Evolutionary conservation across 2,113 vertebrate genomes (phyloP), one percentile per base, ranked within the genome.

Genomic region (Datnioides undecimradiatus): DNA sequence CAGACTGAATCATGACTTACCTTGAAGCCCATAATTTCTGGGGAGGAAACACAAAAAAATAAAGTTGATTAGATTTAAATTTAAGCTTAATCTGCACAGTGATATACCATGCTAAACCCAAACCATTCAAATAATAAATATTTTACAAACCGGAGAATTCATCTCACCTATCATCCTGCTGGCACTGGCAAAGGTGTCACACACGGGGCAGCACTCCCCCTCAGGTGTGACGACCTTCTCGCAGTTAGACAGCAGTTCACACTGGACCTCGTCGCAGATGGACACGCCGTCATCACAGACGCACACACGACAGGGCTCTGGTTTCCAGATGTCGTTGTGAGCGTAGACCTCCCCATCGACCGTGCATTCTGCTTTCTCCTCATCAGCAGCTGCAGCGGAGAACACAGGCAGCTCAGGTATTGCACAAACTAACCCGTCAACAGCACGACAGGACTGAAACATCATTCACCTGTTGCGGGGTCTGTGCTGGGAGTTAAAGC

Each of bases 141-240:
- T 9, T 38, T 38, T 38, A 9, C 38, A 38, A 10, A 2, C 38
- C 8, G 38, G 38, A 6, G 38, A 38, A 41, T 3, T 12, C 3
- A 0, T 27, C 93, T 92, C 78, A 95, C 94, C 93, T 4, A 90
- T 91, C n/a, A 23, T 57, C 52, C 96, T 82, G 45, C 68, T 48
- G 16, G 90, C 90, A 4, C 94, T 89, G 90, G 92, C 88, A 1
- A 92, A 91, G 52, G 11, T 92, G 19, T 93, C 84, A 29, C 98
- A 99, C 54, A 96, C 93, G 0, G 96, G 95, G 75, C 98, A 99
- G 92, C 98, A 99, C 65, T 98, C 96, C 25, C 97, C 98, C 0
- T 95, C 69, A 0, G 96, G 96, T 0, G 94, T 93, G 25, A 93
- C 60, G 0, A 96, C 93, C 57, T 95, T 96, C 27, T 96, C 95